Conservation (phyloP, 2,797 vertebrate species). For the Tachyglossus aculeatus region DNA sequence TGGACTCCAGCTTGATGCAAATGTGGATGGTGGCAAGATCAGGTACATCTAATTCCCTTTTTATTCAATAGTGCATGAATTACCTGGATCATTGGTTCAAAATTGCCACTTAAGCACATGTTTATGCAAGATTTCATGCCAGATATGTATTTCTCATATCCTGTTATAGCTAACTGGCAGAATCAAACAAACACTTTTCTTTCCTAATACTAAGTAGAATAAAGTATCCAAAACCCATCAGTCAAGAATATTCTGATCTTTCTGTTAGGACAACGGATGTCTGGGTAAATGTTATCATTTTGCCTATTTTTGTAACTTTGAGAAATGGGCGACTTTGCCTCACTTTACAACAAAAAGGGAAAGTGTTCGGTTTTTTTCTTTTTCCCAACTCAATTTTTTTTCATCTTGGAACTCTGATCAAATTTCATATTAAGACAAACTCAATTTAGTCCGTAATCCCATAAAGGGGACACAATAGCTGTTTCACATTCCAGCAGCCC, state of each 20-base stretch:
- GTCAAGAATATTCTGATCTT: conserved; percentile 57
- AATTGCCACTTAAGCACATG: conserved; percentile 1
- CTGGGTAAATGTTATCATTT: neutral
- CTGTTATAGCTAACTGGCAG: conserved; percentile 33
- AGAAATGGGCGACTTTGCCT: conserved; percentile 16
- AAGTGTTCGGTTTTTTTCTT: conserved; percentile 10
- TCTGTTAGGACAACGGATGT: conserved; percentile 41
- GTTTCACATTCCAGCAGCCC: conserved; percentile 23
- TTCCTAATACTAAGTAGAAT: neutral
- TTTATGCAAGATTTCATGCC: conserved; percentile 31
- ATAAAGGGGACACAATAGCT: conserved; percentile 25
- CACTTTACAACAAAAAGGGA: conserved; percentile 25
- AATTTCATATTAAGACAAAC: conserved; percentile 32
- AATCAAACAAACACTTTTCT: conserved; percentile 17
- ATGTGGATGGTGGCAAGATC: too few species aligned
- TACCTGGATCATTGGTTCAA: neutral
- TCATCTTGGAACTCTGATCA: conserved; percentile 41
- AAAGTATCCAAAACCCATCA: neutral
- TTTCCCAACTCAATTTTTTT: conserved; percentile 4
- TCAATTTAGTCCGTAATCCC: conserved; percentile 36
- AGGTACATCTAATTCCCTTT: too few species aligned
- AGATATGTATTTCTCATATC: conserved; percentile 28
- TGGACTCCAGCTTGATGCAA: too few species aligned
- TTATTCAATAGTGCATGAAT: too few species aligned
- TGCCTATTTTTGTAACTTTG: conserved; percentile 21